Evolutionary conservation across 2,113 vertebrate species (phyloP), one percentile per base, ranked within the genome.

Genomic region (Melozone crissalis): DNA sequence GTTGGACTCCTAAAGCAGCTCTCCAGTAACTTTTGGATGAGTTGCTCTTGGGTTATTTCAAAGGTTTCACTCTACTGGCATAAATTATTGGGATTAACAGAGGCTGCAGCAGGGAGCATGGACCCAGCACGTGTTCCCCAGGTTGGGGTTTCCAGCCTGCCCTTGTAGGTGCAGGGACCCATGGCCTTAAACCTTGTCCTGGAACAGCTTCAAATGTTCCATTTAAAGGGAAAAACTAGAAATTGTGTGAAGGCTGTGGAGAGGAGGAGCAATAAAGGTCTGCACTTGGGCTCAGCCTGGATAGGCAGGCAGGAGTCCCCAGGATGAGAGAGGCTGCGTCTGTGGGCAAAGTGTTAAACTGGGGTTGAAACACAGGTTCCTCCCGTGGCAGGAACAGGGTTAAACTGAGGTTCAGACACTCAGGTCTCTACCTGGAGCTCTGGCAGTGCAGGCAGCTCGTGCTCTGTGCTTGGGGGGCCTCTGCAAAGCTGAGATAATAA

Each of bases 141-240:
- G 16, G 30, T 6, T 43, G 28, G 19, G 59, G 31, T 9, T 86
- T 20, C 12, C 68, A 61, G 1, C 52, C 46, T 81, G 55, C 15
- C 33, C 39, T 63, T 0, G 0, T 2, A 4, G 33, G 10, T 47
- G 24, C 43, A n/a, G 33, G 37, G 19, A 2, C 35, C 13, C 0
- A 0, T 30, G 27, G 9, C 55, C 15, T 67, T 8, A 15, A 10
- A 39, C 15, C 1, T 58, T 61, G n/a, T 22, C 51, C 61, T 74
- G 12, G n/a, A 66, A 87, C 5, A 1, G 3, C 63, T 58, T 65
- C 15, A 65, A 15, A 27, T 1, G 0, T 49, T 82, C 26, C 15
- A 49, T 74, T 88, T 33, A 15, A 69, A 57, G 44, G 26, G 13
- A 67, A 69, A 51, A 63, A 21, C 26, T 33, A 15, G 41, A 33